These are phyloP conservation scores for Amorpha juglandis DNA, from an alignment of 2,888 invertebrate species.

Conservation along the genomic window DNA sequence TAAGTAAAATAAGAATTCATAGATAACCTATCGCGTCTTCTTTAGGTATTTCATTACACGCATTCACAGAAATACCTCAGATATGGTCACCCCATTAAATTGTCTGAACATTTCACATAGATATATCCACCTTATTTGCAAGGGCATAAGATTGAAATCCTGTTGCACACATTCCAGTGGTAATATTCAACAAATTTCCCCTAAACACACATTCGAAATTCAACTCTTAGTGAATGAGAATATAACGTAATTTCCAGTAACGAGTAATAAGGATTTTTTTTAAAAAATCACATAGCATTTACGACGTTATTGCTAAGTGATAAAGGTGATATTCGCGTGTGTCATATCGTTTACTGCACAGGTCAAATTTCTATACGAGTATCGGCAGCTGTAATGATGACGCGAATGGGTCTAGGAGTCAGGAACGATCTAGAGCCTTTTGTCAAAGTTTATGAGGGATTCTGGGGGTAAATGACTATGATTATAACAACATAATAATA, in stretches of 20 bases:
- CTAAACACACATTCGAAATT: not conserved
- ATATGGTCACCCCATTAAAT: slow-evolving; percentile 18
- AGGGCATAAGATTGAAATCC: not conserved
- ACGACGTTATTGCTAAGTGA: not conserved
- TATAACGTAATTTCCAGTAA: slow-evolving; percentile 1
- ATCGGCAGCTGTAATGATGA: slow-evolving; percentile 26
- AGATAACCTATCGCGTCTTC: slow-evolving; percentile 17
- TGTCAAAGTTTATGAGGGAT: no score
- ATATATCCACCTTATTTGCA: not conserved
- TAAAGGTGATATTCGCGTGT: not conserved
- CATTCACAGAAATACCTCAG: slow-evolving; percentile 21
- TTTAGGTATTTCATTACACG: slow-evolving; percentile 23
- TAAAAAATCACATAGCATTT: not conserved
- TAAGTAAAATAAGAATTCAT: not conserved
- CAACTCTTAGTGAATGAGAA: not conserved
- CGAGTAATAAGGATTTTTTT: not conserved
- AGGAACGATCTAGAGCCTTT: no score
- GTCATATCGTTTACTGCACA: slow-evolving; percentile 8
- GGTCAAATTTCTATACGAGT: slow-evolving; percentile 30
- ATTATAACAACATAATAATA: no score
- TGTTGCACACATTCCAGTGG: not conserved
- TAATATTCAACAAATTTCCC: slow-evolving; percentile 22
- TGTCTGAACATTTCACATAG: not conserved
- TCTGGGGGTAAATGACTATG: no score
- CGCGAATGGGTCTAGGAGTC: slow-evolving; percentile 13